These are phyloP conservation scores for Bombus superbus DNA, from an alignment of 1,140 invertebrate genomes.

Conservation along the genomic window DNA sequence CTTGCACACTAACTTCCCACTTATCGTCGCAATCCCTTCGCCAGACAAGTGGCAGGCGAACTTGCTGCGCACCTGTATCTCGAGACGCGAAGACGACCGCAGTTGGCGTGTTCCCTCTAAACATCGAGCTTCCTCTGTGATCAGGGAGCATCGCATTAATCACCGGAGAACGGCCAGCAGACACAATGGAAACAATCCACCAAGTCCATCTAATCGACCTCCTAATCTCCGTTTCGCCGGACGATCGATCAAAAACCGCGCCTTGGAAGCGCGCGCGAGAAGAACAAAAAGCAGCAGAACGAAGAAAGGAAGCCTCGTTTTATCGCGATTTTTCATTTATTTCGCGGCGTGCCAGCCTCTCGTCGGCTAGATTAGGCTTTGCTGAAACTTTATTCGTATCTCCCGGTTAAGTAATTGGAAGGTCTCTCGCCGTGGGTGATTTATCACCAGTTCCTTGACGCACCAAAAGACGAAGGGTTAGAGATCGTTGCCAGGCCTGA, in stretches of 20 bases:
- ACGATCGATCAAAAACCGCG: slow-evolving; percentile 39
- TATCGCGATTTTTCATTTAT: slow-evolving; percentile 29
- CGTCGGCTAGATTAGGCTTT: slow-evolving; percentile 15
- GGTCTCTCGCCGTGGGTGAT: slow-evolving; percentile 59
- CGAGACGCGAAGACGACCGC: neutral
- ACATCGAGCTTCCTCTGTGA: neutral
- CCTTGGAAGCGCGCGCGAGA: too few relatives aligned
- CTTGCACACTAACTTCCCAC: neutral
- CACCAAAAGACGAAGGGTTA: slow-evolving; percentile 58
- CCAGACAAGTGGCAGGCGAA: neutral
- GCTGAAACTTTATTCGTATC: slow-evolving; percentile 61
- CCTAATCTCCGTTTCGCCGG: slow-evolving; percentile 11
- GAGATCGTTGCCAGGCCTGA: slow-evolving; percentile 64
- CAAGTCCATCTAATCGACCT: slow-evolving; percentile 29
- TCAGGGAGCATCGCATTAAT: slow-evolving; percentile 26
- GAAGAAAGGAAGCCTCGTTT: too few relatives aligned
- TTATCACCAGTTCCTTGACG: slow-evolving; percentile 69
- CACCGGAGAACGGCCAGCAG: slow-evolving; percentile 1
- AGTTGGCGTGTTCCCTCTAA: neutral
- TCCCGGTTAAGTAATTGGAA: slow-evolving; percentile 71
- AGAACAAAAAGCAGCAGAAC: neutral
- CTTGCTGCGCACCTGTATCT: slow-evolving; percentile 10
- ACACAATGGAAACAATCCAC: slow-evolving; percentile 19
- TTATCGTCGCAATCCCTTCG: neutral
- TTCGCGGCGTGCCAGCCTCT: slow-evolving; percentile 12